Evolutionary conservation across 1,140 invertebrate genomes (phyloP).

Genomic region (Camponotus pennsylvanicus): DNA sequence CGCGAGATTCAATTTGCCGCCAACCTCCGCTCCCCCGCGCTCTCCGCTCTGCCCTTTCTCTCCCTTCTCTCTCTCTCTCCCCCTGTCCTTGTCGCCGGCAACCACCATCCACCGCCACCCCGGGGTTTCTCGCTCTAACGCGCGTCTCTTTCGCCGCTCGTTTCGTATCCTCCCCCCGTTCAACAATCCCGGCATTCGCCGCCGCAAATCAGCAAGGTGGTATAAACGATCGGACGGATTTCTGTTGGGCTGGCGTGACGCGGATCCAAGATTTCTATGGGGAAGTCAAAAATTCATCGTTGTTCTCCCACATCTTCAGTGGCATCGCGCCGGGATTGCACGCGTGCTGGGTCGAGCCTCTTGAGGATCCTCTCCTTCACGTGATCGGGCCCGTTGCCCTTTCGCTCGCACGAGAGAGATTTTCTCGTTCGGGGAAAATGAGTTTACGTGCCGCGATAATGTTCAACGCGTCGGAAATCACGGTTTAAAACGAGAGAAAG

Average conservation of each 20-base stretch:
- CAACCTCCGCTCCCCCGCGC: constrained; percentile 57
- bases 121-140: constrained; percentile 58
- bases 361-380: constrained; percentile 42
- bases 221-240: constrained; percentile 65
- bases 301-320: constrained; percentile 21
- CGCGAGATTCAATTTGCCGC: constrained; percentile 82
- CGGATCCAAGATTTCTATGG: constrained; percentile 67
- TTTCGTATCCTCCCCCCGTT: not conserved
- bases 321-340: constrained; percentile 45
- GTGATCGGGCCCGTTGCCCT: constrained; percentile 31
- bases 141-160: constrained; percentile 56
- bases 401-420: constrained; percentile 20
- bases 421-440: constrained; percentile 35
- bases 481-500: not conserved
- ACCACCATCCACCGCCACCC: constrained; percentile 31
- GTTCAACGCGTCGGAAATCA: constrained; percentile 8
- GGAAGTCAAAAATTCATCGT: constrained; percentile 70
- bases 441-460: constrained; percentile 59
- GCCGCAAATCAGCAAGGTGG: constrained; percentile 47
- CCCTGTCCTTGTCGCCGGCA: constrained; percentile 46
- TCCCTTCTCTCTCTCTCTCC: constrained; percentile 43
- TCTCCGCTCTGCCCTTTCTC: constrained; percentile 59
- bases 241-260: constrained; percentile 62
- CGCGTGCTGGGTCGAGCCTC: constrained; percentile 48
- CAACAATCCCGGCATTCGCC: not conserved